Evolutionary conservation across 2,797 vertebrate species (phyloP).

Genomic region (Ispidina lecontei): DNA sequence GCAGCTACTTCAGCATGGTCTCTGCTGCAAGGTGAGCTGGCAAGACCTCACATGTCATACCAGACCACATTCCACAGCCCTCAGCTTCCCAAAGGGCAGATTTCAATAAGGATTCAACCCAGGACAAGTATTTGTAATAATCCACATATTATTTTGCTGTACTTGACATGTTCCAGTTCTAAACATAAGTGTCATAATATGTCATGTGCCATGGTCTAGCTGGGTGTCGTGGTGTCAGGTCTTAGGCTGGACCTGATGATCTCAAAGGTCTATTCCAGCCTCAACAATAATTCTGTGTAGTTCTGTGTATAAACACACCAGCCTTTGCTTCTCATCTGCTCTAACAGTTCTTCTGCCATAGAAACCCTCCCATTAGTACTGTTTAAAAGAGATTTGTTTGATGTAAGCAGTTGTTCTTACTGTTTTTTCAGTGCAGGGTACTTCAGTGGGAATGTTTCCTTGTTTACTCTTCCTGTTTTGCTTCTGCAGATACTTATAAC

Average conservation of each 20-base stretch:
- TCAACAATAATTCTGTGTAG: no score
- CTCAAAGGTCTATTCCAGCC: no score
- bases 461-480: conserved; percentile 79
- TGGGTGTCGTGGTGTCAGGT: no score
- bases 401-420: conserved; percentile 64
- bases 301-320: not conserved
- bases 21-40: not conserved
- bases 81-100: not conserved
- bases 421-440: conserved; percentile 60
- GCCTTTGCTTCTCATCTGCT: not conserved
- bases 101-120: not conserved
- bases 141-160: not conserved
- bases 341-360: not conserved
- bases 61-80: not conserved
- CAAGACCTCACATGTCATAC: not conserved
- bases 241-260: no score
- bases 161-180: not conserved
- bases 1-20: not conserved
- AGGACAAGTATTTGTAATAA: not conserved
- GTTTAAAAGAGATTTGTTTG: not conserved
- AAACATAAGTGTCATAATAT: not conserved
- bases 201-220: no score
- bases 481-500: conserved; percentile 84
- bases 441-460: conserved; percentile 27
- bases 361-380: not conserved